phyloP scores from a whole-genome alignment of 2,888 invertebrate species.

The Nemoura dubitans region DNA sequence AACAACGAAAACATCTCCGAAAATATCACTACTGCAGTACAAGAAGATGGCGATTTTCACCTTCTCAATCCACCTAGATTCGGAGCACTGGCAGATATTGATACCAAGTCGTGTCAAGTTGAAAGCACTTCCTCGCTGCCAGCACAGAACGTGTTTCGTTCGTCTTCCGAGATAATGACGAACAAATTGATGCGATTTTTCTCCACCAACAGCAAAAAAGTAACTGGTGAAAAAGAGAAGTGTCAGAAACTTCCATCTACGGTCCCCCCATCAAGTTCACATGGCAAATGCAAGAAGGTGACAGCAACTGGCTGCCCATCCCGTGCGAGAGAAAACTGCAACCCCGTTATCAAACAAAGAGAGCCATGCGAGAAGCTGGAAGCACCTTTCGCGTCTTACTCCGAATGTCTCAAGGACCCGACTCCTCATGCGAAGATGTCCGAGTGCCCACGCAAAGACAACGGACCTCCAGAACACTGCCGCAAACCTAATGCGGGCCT shows the following conservation, averaged over 20 bases:
- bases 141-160: neutral
- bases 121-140: neutral
- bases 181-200: neutral
- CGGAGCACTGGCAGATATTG: neutral
- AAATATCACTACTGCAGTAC: too few relatives aligned
- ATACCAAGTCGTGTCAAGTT: too few relatives aligned
- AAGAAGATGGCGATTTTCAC: neutral
- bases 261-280: neutral
- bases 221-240: neutral
- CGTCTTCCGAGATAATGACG: neutral
- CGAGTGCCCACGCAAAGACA: constrained; percentile 10
- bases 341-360: neutral
- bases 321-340: neutral
- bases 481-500: neutral
- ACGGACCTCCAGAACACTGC: neutral
- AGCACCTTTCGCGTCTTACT: neutral
- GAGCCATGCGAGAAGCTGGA: neutral
- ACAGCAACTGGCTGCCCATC: neutral
- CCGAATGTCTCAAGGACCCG: neutral
- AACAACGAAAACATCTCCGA: too few relatives aligned
- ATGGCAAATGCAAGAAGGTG: neutral
- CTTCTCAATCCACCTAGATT: neutral
- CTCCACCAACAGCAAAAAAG: neutral
- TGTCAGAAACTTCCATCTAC: neutral
- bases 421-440: neutral